Percentiles rank a stretch among this genome's conserved stretches.
phyloP scores from a whole-genome alignment of 2,113 vertebrate genomes.

The Cromileptes altivelis region DNA sequence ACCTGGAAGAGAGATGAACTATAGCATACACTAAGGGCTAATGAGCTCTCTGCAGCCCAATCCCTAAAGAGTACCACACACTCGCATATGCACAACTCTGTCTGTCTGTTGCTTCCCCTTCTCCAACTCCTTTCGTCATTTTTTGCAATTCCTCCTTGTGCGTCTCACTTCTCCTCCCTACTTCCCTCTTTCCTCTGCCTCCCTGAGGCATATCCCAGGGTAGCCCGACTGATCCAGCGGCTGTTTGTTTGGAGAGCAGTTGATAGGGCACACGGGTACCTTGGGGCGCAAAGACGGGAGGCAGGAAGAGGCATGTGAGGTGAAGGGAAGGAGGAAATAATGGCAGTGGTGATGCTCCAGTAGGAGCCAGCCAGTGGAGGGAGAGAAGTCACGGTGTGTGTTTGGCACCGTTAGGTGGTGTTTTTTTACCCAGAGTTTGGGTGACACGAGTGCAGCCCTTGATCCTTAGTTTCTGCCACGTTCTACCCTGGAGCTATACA shows the following conservation, averaged over 20 bases:
- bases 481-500: conserved; percentile 27
- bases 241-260: conserved; percentile 79
- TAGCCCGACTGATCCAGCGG: conserved; percentile 66
- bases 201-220: conserved; percentile 72
- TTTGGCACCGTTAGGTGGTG: not conserved
- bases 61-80: conserved; percentile 53
- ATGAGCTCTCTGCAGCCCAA: conserved; percentile 68
- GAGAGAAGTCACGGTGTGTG: conserved; percentile 8
- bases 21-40: conserved; percentile 62
- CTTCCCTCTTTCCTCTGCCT: conserved; percentile 25
- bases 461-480: conserved; percentile 10
- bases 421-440: conserved; percentile 15
- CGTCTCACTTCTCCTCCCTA: conserved; percentile 33
- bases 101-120: conserved; percentile 21
- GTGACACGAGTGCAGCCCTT: conserved; percentile 9
- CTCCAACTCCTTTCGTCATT: conserved; percentile 42
- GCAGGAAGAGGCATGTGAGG: conserved; percentile 18
- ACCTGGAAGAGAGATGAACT: conserved; percentile 58
- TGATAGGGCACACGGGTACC: conserved; percentile 68
- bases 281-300: conserved; percentile 52
- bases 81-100: not conserved
- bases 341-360: not conserved
- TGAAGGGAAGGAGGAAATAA: not conserved
- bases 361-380: not conserved
- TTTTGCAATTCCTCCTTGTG: conserved; percentile 43